phyloP scores from a whole-genome alignment of 2,797 vertebrate genomes.

The Diplodus puntazzo region DNA sequence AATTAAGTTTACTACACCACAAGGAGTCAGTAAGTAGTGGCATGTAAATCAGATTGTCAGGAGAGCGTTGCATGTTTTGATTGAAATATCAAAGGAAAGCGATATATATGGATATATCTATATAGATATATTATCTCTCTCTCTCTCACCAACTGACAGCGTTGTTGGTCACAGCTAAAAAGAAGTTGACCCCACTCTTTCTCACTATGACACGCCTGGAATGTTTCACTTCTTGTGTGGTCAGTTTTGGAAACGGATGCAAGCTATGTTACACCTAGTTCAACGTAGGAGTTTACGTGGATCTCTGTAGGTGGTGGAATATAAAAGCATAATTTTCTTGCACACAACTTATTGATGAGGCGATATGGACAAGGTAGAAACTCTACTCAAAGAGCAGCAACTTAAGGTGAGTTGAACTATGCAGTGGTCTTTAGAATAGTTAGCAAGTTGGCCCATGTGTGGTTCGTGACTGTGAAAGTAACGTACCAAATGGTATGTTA shows the following conservation, averaged over 20 bases:
- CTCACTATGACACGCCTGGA: conserved; percentile 12
- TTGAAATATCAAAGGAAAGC: too few species aligned
- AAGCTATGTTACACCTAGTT: neutral
- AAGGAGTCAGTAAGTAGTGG: too few species aligned
- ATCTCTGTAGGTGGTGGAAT: neutral
- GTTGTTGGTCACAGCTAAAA: conserved; percentile 7
- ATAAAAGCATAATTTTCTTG: neutral
- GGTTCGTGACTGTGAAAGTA: neutral
- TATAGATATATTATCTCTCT: too few species aligned
- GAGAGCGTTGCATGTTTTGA: too few species aligned
- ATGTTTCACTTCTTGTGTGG: conserved; percentile 71
- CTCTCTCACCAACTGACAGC: too few species aligned
- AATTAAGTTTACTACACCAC: too few species aligned
- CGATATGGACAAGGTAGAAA: conserved; percentile 79
- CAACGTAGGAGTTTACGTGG: neutral
- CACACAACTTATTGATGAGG: neutral
- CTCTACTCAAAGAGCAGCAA: conserved; percentile 77
- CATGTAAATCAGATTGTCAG: too few species aligned
- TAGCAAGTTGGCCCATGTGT: neutral
- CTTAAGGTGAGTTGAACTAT: conserved; percentile 75
- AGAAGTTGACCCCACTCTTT: conserved; percentile 11
- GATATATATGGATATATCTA: too few species aligned
- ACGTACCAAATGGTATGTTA: neutral
- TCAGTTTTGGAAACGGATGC: conserved; percentile 39
- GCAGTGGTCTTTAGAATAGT: neutral